Evolutionary conservation across 2,113 vertebrate species (phyloP).

Genomic region (Hippocampus barbouri): DNA sequence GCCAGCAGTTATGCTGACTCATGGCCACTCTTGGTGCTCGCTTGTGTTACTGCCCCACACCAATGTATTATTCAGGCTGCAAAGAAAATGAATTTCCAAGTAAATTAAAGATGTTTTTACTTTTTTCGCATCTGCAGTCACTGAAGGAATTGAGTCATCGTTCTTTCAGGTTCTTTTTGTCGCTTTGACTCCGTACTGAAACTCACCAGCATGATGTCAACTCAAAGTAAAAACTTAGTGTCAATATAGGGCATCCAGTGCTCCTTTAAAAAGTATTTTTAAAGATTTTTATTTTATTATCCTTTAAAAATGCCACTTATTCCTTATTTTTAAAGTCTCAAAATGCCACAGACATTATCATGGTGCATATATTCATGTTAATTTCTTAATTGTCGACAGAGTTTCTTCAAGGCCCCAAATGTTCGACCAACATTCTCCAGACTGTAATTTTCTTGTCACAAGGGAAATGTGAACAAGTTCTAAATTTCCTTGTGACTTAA

Average conservation of each 20-base stretch:
- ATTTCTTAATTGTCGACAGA: too few species aligned
- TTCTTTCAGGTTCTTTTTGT: not conserved
- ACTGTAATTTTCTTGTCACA: too few species aligned
- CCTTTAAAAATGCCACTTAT: not conserved
- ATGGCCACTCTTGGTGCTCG: constrained; percentile 1
- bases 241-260: not conserved
- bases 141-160: not conserved
- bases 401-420: too few species aligned
- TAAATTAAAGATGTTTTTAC: not conserved
- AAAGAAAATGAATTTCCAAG: not conserved
- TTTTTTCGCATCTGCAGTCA: not conserved
- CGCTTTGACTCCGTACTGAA: constrained; percentile 6
- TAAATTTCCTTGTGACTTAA: too few species aligned
- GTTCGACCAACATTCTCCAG: too few species aligned
- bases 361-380: too few species aligned
- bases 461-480: too few species aligned
- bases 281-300: not conserved
- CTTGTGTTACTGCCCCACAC: not conserved
- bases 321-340: not conserved
- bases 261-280: not conserved
- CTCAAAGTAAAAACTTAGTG: not conserved
- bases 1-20: constrained; percentile 38
- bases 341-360: not conserved
- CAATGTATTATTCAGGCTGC: not conserved
- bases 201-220: not conserved